These are phyloP conservation scores for Mustelus asterias DNA, from an alignment of 2,113 vertebrate genomes.

Conservation along the genomic window DNA sequence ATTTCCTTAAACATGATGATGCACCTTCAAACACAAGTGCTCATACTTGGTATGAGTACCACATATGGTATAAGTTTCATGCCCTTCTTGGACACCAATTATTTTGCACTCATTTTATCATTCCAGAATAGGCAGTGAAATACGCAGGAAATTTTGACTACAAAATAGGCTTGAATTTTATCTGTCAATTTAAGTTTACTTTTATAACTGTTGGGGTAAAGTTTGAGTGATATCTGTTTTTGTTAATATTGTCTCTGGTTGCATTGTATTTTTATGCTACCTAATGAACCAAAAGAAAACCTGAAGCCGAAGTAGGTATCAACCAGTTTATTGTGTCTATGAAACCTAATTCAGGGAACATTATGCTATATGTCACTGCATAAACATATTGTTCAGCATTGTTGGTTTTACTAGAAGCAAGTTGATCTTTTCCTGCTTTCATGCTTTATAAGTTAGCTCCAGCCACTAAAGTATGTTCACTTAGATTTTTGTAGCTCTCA, in stretches of 20 bases:
- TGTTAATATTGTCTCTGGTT: background rate
- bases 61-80: background rate
- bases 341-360: background rate
- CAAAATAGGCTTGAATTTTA: background rate
- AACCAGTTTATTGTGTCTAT: background rate
- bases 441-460: background rate
- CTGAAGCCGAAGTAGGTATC: background rate
- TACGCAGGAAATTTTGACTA: background rate
- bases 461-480: background rate
- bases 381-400: background rate
- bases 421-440: background rate
- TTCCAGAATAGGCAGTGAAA: background rate
- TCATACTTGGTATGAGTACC: background rate
- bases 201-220: background rate
- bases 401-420: background rate
- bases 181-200: background rate
- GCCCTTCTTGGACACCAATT: background rate
- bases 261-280: background rate
- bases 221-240: background rate
- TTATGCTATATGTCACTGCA: background rate
- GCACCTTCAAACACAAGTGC: background rate
- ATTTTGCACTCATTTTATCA: background rate
- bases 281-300: background rate
- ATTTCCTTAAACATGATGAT: background rate
- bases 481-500: background rate